A percentile compares a stretch with the other conserved stretches of the same genome.
These are phyloP conservation scores for Salticus scenicus DNA, from an alignment of 2,888 invertebrate species.

Conservation along the genomic window DNA sequence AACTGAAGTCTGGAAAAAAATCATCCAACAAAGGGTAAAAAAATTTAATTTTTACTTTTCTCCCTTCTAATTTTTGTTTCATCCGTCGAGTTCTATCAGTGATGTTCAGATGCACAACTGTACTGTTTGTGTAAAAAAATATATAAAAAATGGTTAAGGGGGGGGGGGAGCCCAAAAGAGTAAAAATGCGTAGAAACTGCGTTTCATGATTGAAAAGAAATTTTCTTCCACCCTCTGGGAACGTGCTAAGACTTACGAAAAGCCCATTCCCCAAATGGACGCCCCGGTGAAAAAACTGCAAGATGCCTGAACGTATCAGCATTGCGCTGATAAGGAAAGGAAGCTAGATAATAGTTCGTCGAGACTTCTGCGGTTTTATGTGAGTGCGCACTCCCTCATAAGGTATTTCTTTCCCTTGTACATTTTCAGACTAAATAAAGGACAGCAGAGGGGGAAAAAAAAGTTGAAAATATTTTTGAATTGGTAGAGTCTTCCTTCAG, in stretches of 20 bases:
- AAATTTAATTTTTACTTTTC: background rate
- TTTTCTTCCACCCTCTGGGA: constrained; percentile 19
- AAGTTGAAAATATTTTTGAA: constrained; percentile 20
- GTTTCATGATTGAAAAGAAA: constrained; percentile 54
- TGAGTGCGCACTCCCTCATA: background rate
- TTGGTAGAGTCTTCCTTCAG: background rate
- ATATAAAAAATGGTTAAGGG: background rate
- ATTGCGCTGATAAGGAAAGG: constrained; percentile 56
- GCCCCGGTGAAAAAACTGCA: constrained; percentile 11
- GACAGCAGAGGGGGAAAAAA: background rate
- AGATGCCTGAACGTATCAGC: constrained; percentile 58
- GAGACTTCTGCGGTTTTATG: constrained; percentile 6
- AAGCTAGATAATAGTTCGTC: constrained; percentile 50
- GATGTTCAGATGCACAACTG: background rate
- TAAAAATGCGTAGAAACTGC: constrained; percentile 26
- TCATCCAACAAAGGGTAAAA: too few relatives aligned
- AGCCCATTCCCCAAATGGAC: constrained; percentile 64
- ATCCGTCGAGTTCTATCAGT: background rate
- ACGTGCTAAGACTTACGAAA: constrained; percentile 59
- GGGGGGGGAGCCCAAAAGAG: background rate
- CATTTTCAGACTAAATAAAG: constrained; percentile 25
- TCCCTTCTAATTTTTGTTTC: background rate
- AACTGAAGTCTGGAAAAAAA: too few relatives aligned
- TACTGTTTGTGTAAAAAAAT: background rate
- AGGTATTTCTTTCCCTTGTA: constrained; percentile 22